A percentile compares a stretch with the other conserved stretches of the same genome.
These are phyloP conservation scores for Anser brachyrhynchus DNA, from an alignment of 2,113 vertebrate genomes.

Conservation along the genomic window DNA sequence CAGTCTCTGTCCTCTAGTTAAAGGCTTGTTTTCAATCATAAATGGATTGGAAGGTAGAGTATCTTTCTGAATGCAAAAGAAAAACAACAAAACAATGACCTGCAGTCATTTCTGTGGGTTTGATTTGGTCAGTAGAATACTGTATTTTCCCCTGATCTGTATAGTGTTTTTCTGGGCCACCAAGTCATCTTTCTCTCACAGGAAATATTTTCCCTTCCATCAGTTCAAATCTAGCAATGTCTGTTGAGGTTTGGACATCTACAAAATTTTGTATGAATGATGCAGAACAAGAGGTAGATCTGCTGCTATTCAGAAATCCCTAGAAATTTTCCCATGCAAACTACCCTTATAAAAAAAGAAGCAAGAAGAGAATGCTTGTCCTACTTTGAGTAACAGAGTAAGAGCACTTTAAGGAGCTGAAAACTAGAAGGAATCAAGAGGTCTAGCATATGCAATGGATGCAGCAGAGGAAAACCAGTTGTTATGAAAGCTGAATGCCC, in stretches of 20 bases:
- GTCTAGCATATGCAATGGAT: not conserved
- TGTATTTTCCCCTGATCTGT: not conserved
- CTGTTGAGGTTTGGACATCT: not conserved
- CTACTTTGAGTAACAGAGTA: not conserved
- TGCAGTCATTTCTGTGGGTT: not conserved
- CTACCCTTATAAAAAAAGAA: not conserved
- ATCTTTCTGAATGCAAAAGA: not conserved
- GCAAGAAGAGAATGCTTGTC: not conserved
- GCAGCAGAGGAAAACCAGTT: not conserved
- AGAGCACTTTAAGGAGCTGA: not conserved
- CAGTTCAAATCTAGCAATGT: not conserved
- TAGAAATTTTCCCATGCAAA: not conserved
- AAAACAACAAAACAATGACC: not conserved
- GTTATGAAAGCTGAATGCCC: not conserved
- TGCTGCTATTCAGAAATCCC: not conserved
- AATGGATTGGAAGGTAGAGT: not conserved
- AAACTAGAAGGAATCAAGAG: not conserved
- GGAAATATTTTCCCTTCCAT: not conserved
- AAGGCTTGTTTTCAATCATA: not conserved
- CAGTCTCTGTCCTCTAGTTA: not conserved
- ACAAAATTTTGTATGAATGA: not conserved
- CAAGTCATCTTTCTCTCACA: not conserved
- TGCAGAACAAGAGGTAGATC: not conserved
- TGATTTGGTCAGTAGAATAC: not conserved
- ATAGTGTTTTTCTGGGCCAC: not conserved